These are phyloP conservation scores for Polypedilum vanderplanki DNA, from an alignment of 1,140 invertebrate genomes.

Conservation along the genomic window DNA sequence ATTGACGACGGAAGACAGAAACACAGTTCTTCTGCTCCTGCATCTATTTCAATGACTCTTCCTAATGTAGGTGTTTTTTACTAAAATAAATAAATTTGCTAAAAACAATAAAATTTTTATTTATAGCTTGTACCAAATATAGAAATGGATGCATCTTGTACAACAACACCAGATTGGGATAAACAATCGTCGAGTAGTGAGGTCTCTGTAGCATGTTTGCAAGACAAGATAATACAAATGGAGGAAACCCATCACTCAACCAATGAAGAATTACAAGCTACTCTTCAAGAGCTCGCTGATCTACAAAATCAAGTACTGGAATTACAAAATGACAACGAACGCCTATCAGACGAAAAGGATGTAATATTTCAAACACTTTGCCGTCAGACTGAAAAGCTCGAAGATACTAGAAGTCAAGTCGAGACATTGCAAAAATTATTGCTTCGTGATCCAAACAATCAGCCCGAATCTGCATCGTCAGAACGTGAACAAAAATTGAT, in stretches of 20 bases:
- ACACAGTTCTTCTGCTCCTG: slow-evolving; percentile 53
- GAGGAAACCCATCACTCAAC: slow-evolving; percentile 62
- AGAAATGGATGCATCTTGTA: slow-evolving; percentile 52
- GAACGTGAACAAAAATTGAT: slow-evolving; percentile 78
- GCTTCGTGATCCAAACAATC: slow-evolving; percentile 52
- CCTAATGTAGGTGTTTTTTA: slow-evolving; percentile 45
- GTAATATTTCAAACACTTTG: slow-evolving; percentile 85
- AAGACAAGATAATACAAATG: slow-evolving; percentile 81
- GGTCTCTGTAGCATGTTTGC: slow-evolving; percentile 84
- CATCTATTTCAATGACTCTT: slow-evolving; percentile 52
- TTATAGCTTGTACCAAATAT: slow-evolving; percentile 27
- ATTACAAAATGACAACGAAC: slow-evolving; percentile 79
- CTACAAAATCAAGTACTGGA: slow-evolving; percentile 78
- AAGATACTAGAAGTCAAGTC: slow-evolving; percentile 64
- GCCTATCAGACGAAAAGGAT: slow-evolving; percentile 78
- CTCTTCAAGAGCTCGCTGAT: slow-evolving; percentile 84
- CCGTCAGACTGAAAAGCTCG: slow-evolving; percentile 82
- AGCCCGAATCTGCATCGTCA: slow-evolving; percentile 55
- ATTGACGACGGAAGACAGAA: slow-evolving; percentile 59
- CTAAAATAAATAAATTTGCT: neutral
- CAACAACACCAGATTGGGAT: slow-evolving; percentile 74
- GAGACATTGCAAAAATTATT: slow-evolving; percentile 65
- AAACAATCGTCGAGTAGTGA: slow-evolving; percentile 82
- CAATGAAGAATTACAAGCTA: slow-evolving; percentile 93
- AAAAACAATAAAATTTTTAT: neutral